Conservation (phyloP, 2,113 vertebrate species). For the Phainopepla nitens region DNA sequence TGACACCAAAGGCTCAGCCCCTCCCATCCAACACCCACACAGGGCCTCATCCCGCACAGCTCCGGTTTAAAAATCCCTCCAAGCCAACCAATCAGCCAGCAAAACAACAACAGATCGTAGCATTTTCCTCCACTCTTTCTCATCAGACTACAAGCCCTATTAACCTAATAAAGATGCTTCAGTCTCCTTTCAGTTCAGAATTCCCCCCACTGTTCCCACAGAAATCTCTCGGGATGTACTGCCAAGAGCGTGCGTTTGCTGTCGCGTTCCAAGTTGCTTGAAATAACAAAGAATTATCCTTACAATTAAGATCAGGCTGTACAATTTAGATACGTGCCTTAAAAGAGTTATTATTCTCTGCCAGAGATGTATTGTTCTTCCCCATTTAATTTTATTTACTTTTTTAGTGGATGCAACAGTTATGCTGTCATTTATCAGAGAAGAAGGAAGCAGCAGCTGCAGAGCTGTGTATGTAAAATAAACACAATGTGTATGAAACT, state of each 20-base stretch:
- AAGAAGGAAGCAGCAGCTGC: conserved; percentile 22
- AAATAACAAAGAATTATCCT: conserved; percentile 57
- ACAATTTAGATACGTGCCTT: conserved; percentile 45
- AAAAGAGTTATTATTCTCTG: conserved; percentile 25
- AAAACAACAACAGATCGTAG: not conserved
- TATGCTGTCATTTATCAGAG: conserved; percentile 18
- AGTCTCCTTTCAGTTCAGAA: not conserved
- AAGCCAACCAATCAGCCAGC: not conserved
- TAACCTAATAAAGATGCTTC: conserved; percentile 37
- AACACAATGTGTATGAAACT: not conserved
- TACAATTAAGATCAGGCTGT: conserved; percentile 57
- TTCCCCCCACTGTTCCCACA: conserved; percentile 36
- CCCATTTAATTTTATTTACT: conserved; percentile 60
- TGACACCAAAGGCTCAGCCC: not conserved
- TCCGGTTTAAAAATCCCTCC: not conserved
- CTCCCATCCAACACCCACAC: not conserved
- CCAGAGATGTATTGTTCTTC: conserved; percentile 30
- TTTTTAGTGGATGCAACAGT: conserved; percentile 48
- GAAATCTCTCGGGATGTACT: conserved; percentile 18
- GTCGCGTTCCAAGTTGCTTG: conserved; percentile 12
- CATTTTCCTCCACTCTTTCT: not conserved
- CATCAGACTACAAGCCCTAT: not conserved
- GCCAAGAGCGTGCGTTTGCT: not conserved
- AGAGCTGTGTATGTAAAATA: not conserved
- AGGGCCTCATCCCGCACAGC: not conserved